These are phyloP conservation scores for Dryoscopus gambensis DNA, from an alignment of 2,113 vertebrate genomes.

Conservation along the genomic window DNA sequence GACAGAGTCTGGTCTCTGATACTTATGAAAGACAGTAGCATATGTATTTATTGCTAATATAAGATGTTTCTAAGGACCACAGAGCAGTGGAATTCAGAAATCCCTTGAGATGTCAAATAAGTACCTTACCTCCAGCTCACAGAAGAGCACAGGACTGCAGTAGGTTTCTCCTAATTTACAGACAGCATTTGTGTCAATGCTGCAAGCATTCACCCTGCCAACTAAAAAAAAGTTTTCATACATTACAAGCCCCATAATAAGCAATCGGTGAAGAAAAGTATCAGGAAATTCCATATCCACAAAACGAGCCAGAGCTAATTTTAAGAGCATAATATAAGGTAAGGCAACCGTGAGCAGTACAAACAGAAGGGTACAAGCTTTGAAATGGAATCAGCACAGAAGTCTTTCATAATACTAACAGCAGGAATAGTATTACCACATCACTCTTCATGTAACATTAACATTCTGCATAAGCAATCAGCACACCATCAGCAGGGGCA, in stretches of 20 bases:
- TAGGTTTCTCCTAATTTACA: slow-evolving; percentile 59
- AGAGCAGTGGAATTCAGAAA: neutral
- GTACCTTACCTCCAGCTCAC: slow-evolving; percentile 72
- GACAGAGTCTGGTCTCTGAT: neutral
- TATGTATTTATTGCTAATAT: neutral
- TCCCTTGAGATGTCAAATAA: neutral
- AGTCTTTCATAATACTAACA: neutral
- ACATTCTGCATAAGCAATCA: neutral
- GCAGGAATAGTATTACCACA: neutral
- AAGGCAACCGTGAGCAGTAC: neutral
- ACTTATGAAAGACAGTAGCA: neutral
- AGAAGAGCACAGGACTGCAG: slow-evolving; percentile 70
- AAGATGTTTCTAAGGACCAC: neutral
- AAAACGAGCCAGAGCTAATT: neutral
- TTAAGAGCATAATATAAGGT: neutral
- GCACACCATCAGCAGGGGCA: neutral
- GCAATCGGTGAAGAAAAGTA: neutral
- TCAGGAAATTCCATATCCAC: neutral
- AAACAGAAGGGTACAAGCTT: neutral
- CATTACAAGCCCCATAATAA: neutral
- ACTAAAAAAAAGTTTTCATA: slow-evolving; percentile 48
- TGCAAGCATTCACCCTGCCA: slow-evolving; percentile 60
- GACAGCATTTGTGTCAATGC: slow-evolving; percentile 30
- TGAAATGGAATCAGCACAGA: neutral
- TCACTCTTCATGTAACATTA: neutral